Evolutionary conservation across 2,797 vertebrate species (phyloP).

Genomic region (Malurus leucopterus): DNA sequence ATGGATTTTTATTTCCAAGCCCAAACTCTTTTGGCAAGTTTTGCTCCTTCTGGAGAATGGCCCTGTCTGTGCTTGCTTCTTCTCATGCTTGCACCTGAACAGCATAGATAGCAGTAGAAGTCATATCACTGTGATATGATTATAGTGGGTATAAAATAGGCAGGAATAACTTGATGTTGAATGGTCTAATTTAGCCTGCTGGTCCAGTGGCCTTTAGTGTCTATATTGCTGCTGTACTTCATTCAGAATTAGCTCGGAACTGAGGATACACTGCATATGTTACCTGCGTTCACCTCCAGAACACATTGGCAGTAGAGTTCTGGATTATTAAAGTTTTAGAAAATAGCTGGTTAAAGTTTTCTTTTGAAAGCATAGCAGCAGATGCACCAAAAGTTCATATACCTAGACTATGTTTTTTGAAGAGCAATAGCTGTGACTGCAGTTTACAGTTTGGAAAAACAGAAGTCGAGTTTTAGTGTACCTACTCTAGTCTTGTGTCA

Average conservation of each 20-base stretch:
- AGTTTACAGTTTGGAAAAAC: neutral
- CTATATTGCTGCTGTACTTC: neutral
- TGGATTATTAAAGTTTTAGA: neutral
- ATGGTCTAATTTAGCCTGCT: neutral
- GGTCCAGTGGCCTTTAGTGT: neutral
- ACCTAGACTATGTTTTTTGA: neutral
- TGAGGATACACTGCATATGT: neutral
- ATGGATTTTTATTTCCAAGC: neutral
- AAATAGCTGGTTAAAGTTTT: neutral
- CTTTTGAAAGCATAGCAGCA: neutral
- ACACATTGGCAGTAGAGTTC: neutral
- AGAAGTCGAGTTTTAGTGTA: neutral
- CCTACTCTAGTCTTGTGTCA: neutral
- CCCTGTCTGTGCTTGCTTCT: neutral
- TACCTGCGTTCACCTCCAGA: neutral
- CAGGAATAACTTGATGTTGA: neutral
- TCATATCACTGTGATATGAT: neutral
- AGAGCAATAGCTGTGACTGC: neutral
- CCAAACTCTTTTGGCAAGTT: neutral
- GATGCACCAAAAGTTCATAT: neutral
- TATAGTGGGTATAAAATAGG: neutral
- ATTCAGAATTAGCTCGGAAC: neutral
- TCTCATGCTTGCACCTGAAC: neutral
- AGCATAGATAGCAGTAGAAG: neutral
- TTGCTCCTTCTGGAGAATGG: neutral